A percentile compares a stretch with the other conserved stretches of the same genome.
Evolutionary conservation across 2,797 vertebrate genomes (phyloP).

Genomic region (Mus spretus): DNA sequence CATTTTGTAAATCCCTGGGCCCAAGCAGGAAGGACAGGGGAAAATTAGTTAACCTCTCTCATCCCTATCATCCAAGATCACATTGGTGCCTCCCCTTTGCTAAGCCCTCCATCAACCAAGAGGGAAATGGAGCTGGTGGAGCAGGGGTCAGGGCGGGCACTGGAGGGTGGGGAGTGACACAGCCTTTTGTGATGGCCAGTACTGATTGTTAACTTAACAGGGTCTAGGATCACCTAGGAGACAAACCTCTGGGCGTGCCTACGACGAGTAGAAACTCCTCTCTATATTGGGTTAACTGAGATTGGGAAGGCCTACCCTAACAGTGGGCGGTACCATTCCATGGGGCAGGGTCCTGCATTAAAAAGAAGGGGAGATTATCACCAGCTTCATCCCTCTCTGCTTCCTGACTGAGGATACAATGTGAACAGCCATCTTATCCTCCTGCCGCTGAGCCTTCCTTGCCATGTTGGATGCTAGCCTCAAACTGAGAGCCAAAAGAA

Average conservation of each 20-base stretch:
- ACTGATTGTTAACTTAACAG: background rate
- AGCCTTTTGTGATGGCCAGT: background rate
- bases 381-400: background rate
- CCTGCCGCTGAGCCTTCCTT: background rate
- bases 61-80: background rate
- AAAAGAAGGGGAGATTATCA: background rate
- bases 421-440: background rate
- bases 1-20: background rate
- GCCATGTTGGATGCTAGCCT: too few relatives aligned
- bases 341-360: background rate
- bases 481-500: background rate
- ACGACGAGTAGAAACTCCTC: background rate
- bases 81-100: background rate
- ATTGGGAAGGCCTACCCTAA: background rate
- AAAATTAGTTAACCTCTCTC: background rate
- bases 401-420: background rate
- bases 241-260: background rate
- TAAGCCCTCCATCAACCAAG: background rate
- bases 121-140: background rate
- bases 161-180: background rate
- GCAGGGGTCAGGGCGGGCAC: background rate
- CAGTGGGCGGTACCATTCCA: background rate
- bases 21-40: background rate
- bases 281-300: background rate
- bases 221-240: background rate